phyloP scores from a whole-genome alignment of 2,888 invertebrate genomes.

The Caenorhabditis angaria region DNA sequence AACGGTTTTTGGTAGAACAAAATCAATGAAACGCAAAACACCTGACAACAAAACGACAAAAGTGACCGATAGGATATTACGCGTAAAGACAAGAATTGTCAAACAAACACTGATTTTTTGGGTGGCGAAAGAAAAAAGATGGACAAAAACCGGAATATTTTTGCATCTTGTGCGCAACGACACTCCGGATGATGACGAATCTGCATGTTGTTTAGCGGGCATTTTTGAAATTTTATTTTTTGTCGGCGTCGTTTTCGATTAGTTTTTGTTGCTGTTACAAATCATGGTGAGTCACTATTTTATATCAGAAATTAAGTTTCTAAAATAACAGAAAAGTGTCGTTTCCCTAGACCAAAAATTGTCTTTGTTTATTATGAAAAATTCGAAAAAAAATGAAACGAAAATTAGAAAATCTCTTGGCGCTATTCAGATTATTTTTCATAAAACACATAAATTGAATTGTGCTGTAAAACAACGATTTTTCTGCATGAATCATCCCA shows the following conservation, averaged over 20 bases:
- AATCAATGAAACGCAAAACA: neutral
- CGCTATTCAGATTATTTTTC: too few species aligned
- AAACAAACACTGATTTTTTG: slow-evolving; percentile 19
- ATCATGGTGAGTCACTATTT: neutral
- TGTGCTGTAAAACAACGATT: too few species aligned
- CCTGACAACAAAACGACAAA: slow-evolving; percentile 4
- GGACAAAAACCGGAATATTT: neutral
- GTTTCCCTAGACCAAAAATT: too few species aligned
- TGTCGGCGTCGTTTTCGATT: neutral
- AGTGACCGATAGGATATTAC: slow-evolving; percentile 10
- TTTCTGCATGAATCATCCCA: too few species aligned
- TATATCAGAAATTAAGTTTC: neutral
- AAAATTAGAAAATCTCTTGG: too few species aligned
- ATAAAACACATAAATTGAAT: too few species aligned
- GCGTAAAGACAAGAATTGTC: slow-evolving; percentile 32
- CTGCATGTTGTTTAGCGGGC: neutral
- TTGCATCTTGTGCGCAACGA: neutral
- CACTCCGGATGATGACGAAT: neutral
- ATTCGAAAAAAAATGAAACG: too few species aligned
- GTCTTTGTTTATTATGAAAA: too few species aligned
- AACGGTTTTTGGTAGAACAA: neutral
- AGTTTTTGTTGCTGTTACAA: neutral
- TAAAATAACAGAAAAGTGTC: neutral
- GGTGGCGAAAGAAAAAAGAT: neutral
- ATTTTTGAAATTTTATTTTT: neutral